Evolutionary conservation across 2,888 invertebrate genomes (phyloP).

Genomic region (Blastobasis adustella): DNA sequence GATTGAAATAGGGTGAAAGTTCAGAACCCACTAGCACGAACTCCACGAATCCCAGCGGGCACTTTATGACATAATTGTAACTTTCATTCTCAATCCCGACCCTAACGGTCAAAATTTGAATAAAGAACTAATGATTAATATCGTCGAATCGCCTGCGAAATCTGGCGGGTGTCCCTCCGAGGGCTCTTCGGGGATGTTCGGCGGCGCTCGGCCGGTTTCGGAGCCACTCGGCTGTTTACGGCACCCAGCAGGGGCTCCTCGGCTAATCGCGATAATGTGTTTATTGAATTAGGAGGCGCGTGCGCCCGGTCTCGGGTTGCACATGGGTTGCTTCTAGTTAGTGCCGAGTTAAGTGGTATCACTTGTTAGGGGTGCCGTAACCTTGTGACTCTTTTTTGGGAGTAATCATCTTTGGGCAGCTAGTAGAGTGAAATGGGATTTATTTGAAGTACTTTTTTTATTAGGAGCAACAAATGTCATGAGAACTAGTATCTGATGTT

Average conservation of each 20-base stretch:
- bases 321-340: constrained; percentile 32
- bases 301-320: constrained; percentile 52
- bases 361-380: constrained; percentile 32
- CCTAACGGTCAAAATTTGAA: constrained; percentile 33
- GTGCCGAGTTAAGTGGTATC: constrained; percentile 32
- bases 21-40: too few species aligned
- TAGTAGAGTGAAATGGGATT: constrained; percentile 5
- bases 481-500: too few species aligned
- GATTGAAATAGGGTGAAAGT: too few species aligned
- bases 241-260: constrained; percentile 40
- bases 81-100: too few species aligned
- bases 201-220: constrained; percentile 32
- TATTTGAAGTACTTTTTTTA: too few species aligned
- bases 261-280: constrained; percentile 74
- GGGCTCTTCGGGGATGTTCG: constrained; percentile 36
- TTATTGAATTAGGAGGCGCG: constrained; percentile 72
- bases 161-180: constrained; percentile 46
- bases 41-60: too few species aligned
- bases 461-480: too few species aligned
- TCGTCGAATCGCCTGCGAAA: constrained; percentile 52
- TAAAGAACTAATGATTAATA: constrained; percentile 59
- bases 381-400: constrained; percentile 2
- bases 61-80: too few species aligned
- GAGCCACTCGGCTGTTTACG: constrained; percentile 31
- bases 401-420: not conserved